Conservation (phyloP, 2,888 invertebrate species). For the Ligdia adustata region DNA sequence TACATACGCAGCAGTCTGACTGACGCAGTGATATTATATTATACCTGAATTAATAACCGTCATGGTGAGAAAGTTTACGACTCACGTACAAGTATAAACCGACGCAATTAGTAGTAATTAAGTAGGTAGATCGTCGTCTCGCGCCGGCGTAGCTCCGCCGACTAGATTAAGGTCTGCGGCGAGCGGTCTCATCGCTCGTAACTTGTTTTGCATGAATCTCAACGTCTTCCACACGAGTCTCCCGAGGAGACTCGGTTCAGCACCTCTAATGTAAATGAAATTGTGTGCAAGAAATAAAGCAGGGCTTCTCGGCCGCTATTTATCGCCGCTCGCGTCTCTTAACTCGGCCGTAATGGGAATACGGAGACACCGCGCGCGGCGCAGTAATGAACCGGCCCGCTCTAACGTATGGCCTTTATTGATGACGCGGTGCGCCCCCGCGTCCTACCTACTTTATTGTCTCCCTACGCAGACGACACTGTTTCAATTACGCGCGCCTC, state of each 20-base stretch:
- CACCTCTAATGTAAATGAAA: conserved; percentile 82
- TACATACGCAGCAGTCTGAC: too few relatives aligned
- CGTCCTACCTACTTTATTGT: conserved; percentile 59
- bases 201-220: conserved; percentile 80
- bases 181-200: conserved; percentile 69
- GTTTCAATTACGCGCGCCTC: conserved; percentile 70
- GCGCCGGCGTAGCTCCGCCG: conserved; percentile 60
- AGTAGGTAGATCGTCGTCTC: conserved; percentile 64
- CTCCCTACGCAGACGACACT: conserved; percentile 60
- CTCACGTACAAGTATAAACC: conserved; percentile 70
- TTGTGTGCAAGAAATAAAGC: conserved; percentile 82
- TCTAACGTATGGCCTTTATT: conserved; percentile 78
- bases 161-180: conserved; percentile 74
- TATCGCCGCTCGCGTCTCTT: conserved; percentile 77
- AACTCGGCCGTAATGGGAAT: conserved; percentile 77
- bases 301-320: conserved; percentile 74
- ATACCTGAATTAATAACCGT: conserved; percentile 58
- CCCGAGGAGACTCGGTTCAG: conserved; percentile 69
- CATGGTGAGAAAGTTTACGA: conserved; percentile 66
- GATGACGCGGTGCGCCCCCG: conserved; percentile 67
- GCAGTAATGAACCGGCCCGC: conserved; percentile 76
- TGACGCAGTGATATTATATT: conserved; percentile 43
- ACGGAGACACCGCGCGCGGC: conserved; percentile 67
- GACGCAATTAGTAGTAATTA: conserved; percentile 80
- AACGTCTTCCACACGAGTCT: conserved; percentile 75